Evolutionary conservation across 2,888 invertebrate species (phyloP), one percentile per base, ranked within the genome.

Genomic region (Esperia sulphurella): DNA sequence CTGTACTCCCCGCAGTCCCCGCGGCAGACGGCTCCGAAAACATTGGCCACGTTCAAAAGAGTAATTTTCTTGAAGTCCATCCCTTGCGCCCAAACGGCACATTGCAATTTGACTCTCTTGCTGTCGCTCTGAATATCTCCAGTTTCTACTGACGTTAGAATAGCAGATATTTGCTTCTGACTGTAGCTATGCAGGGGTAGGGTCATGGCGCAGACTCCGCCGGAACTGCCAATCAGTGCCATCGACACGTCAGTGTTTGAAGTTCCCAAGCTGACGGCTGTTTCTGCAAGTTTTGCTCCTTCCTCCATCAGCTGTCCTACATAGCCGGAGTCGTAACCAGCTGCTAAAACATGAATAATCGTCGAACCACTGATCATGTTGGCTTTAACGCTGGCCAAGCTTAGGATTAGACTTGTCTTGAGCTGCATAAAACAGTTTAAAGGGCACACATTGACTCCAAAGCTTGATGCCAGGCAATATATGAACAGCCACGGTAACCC

Each of bases 51-150:
- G 40, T 89, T 84, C 43, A 65, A 65, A 1, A 86, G 50, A 8
- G 60, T 56, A 28, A 75, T 72, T 61, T 83, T 88, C 55, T 85
- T 87, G 8, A 81, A 79, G 54, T 87, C 77, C 63, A 70, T 79
- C 7, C 82, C 83, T 55, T 83, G 83, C 0, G 83, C 83, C 89
- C 89, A 89, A 38, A 89, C 69, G 1, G 86, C 83, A 46, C 77
- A 61, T 47, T 68, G 69, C 3, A 89, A 52, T 58, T 75, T 75
- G 1, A 65, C 58, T 51, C 64, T 72, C 28, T 58, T 54, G 1
- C 57, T 62, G 3, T 75, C 76, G 9, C 68, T 68, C 10, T 53
- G 53, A 12, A 87, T 63, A 58, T 78, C 72, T 1, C 75, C 75
- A 12, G 70, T 73, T 71, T 89, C 89, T 37, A 89, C 65, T 5